These are phyloP conservation scores for Peromyscus leucopus DNA, from an alignment of 2,113 vertebrate genomes.

Conservation along the genomic window DNA sequence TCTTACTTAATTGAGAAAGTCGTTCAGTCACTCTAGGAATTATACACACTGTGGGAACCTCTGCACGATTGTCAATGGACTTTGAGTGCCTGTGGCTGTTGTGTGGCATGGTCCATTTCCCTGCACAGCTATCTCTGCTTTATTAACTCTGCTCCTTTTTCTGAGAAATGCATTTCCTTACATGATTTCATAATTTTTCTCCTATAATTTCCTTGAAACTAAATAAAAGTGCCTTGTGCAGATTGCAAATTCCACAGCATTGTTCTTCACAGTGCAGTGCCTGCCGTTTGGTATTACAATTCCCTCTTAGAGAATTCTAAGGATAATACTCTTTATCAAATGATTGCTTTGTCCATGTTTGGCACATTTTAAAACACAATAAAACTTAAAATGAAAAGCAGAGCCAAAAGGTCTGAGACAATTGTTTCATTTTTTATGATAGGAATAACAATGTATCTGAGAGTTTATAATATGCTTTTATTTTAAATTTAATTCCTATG, in stretches of 20 bases:
- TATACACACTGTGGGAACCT: background rate
- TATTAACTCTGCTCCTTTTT: background rate
- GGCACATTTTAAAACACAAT: slow-evolving; percentile 37
- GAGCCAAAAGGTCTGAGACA: slow-evolving; percentile 16
- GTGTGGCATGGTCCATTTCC: background rate
- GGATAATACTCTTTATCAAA: slow-evolving; percentile 48
- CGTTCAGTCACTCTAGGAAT: background rate
- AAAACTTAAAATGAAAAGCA: slow-evolving; percentile 46
- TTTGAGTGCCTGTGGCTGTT: background rate
- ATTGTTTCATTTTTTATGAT: background rate
- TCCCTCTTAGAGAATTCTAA: slow-evolving; percentile 50
- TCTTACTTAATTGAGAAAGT: background rate
- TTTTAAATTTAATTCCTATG: slow-evolving; percentile 53
- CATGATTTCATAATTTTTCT: background rate
- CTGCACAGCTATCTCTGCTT: background rate
- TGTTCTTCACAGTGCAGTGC: background rate
- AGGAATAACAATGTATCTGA: slow-evolving; percentile 3
- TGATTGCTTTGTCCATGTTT: slow-evolving; percentile 55
- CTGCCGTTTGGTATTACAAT: background rate
- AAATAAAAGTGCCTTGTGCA: background rate
- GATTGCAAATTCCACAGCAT: slow-evolving; percentile 16
- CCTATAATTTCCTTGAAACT: slow-evolving; percentile 20
- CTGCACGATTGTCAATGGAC: too few species aligned
- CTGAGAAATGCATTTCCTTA: background rate
- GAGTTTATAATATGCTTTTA: background rate